A percentile compares a stretch with the other conserved stretches of the same genome.
phyloP scores from a whole-genome alignment of 2,888 invertebrate genomes.

The Drosophila antonietae region DNA sequence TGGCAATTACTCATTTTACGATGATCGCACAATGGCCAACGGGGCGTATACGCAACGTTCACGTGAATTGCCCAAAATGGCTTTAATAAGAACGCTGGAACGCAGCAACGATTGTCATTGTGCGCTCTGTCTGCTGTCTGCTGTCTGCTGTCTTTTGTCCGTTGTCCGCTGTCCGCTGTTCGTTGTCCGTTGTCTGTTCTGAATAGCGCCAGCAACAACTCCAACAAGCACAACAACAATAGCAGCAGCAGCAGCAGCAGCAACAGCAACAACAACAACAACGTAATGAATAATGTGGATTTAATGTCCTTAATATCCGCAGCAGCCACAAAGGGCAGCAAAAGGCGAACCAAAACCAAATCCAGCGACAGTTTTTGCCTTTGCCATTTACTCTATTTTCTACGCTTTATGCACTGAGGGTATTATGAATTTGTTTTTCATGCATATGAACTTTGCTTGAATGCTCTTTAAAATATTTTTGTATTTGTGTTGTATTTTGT shows the following conservation, averaged over 20 bases:
- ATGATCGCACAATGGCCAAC: slow-evolving; percentile 69
- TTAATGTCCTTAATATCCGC: slow-evolving; percentile 75
- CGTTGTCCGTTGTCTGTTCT: slow-evolving; percentile 20
- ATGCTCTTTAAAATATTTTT: too few relatives aligned
- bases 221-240: neutral
- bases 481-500: too few relatives aligned
- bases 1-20: slow-evolving; percentile 81
- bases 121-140: slow-evolving; percentile 25
- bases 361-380: slow-evolving; percentile 53
- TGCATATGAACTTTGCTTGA: too few relatives aligned
- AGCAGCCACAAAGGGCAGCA: slow-evolving; percentile 59
- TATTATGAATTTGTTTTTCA: neutral
- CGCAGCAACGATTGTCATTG: slow-evolving; percentile 61
- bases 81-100: slow-evolving; percentile 62
- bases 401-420: neutral
- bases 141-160: slow-evolving; percentile 12
- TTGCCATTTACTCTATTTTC: slow-evolving; percentile 14
- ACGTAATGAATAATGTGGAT: slow-evolving; percentile 73
- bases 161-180: slow-evolving; percentile 3
- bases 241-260: slow-evolving; percentile 19
- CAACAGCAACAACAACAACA: slow-evolving; percentile 28
- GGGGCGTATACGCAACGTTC: slow-evolving; percentile 64
- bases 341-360: slow-evolving; percentile 46
- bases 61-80: slow-evolving; percentile 66
- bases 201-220: slow-evolving; percentile 12